A percentile compares a stretch with the other conserved stretches of the same genome.
Conservation (phyloP, 2,888 invertebrate genomes). For the Acanthosoma haemorrhoidale region DNA sequence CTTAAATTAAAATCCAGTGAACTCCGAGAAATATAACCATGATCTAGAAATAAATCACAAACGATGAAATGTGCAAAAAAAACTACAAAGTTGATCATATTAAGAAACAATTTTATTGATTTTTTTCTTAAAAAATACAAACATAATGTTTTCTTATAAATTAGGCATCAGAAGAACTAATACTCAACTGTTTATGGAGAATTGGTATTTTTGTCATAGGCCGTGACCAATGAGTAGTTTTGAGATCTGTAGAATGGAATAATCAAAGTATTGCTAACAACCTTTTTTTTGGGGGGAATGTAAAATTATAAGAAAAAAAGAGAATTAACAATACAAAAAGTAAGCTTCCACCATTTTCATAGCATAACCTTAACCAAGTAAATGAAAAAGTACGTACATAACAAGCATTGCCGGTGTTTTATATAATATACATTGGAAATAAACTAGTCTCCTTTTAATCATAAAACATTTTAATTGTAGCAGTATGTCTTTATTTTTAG, state of each 20-base stretch:
- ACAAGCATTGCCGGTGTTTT: not conserved
- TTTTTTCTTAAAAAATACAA: slow-evolving; percentile 24
- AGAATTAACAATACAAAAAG: not conserved
- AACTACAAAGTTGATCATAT: no score
- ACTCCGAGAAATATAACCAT: no score
- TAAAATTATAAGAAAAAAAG: not conserved
- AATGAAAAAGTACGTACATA: not conserved
- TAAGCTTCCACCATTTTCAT: slow-evolving; percentile 9
- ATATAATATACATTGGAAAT: not conserved
- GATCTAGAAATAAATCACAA: no score
- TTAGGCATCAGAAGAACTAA: slow-evolving; percentile 8
- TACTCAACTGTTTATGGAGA: slow-evolving; percentile 2
- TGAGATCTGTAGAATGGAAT: slow-evolving; percentile 15
- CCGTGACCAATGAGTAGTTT: slow-evolving; percentile 2
- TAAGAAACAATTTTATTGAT: slow-evolving; percentile 4
- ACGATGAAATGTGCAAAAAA: no score
- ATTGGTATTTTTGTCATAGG: slow-evolving; percentile 11
- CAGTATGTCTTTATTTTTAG: no score
- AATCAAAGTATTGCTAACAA: not conserved
- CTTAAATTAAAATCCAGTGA: no score
- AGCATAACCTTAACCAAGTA: not conserved
- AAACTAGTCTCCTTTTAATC: no score
- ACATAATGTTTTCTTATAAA: slow-evolving; percentile 22
- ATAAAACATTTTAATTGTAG: no score
- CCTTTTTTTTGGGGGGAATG: slow-evolving; percentile 3